Base-by-base conservation (phyloP, 2,888 invertebrate genomes). In the Chydorus sphaericus region DNA sequence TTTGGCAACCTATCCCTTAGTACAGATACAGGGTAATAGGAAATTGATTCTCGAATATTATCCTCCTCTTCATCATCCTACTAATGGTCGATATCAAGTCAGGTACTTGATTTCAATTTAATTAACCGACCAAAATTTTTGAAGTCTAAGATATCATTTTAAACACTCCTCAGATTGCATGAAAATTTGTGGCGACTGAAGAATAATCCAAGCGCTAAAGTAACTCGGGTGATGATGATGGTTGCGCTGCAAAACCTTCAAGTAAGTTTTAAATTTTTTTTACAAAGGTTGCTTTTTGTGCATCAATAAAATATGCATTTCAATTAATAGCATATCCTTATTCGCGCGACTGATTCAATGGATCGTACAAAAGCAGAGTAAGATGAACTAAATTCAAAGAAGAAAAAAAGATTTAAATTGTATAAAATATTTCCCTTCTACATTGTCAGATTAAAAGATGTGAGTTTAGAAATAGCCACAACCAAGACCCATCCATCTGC, bases 171-270 rank as follows among this genome's bases (percentile, higher is more conserved):
- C 60, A 68, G 70, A 44, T 71, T 90, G 23, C 84, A 86, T 67
- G 90, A 90, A 69, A 80, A 82, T 0, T 73, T 81, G 56, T 94
- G 93, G 93, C 73, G 74, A 60, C 71, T 80, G 62, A 77, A 78
- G 68, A 67, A 76, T 60, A 73, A 75, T 52, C 76, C 76, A 0
- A 67, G 71, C 50, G 63, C 66, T 8, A 66, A 69, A 18, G 82
- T 91, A 0, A 82, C 80, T 39, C 73, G 89, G 33, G 78, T 81
- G 58, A 81, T 85, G 31, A 74, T 97, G 65, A 92, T 97, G 94
- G 77, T 91, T n/a, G 85, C 89, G 0, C 74, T 97, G 59, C 90
- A 92, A 66, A 85, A 87, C 64, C 73, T 97, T 0, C 82, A n/a
- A n/a, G n/a, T n/a, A n/a, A n/a, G n/a, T n/a, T n/a, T n/a, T n/a